Base-by-base conservation (phyloP, 2,888 invertebrate species). In the Boloria selene region DNA sequence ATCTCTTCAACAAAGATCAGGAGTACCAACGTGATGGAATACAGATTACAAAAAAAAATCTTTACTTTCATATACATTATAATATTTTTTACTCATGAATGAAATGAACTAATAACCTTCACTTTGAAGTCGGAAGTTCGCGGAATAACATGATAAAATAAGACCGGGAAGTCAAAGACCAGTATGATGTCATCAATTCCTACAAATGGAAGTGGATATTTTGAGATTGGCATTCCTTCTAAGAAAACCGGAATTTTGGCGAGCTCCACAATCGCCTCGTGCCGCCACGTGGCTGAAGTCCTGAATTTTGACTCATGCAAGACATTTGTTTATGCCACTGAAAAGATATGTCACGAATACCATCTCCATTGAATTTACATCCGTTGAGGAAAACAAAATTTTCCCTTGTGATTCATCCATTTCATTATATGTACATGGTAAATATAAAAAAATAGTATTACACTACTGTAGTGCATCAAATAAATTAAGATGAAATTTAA, bases 211-310 rank as follows among this genome's bases (percentile, higher is more conserved):
- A 76, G 64, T 72, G 73, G 67, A 61, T 78, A 79, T 80, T 78
- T 79, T 70, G 65, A 74, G 78, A 74, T 59, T 69, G 77, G 74
- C 76, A 81, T 82, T 75, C 75, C 75, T 83, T 81, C 81, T 69
- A 72, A 74, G 81, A 80, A 81, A 81, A 79, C 83, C 81, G 81
- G 80, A 82, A 81, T 79, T 70, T 85, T 84, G 80, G 79, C 82
- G 75, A 74, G 73, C 66, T 63, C 53, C 66, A 65, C 66, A 69
- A 61, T 69, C 68, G 74, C 77, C 75, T 77, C 77, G 75, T 59
- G 64, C 61, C 52, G 78, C 76, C 82, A 80, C 77, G 80, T 79
- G 82, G 73, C 74, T 61, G 60, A 60, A 71, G 65, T 75, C 72
- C 73, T 72, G 71, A 61, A 61, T 60, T 60, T 74, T 82, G 83